A percentile compares a stretch with the other conserved stretches of the same genome.
Evolutionary conservation across 2,888 invertebrate species (phyloP).

Genomic region (Cataglyphis cursor): DNA sequence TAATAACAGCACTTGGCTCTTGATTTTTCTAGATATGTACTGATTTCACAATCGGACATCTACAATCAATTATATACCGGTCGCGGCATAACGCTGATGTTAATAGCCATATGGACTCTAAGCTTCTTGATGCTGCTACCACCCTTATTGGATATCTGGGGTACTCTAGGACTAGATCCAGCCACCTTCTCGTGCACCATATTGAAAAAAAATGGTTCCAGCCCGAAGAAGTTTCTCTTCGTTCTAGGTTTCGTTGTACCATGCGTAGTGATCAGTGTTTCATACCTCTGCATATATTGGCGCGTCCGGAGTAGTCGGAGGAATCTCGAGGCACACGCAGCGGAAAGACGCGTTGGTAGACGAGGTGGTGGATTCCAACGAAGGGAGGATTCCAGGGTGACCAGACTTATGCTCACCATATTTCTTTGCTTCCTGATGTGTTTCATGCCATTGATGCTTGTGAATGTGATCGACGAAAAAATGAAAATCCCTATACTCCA

Average conservation of each 20-base stretch:
- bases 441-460: conserved; percentile 95
- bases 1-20: background rate
- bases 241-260: conserved; percentile 94
- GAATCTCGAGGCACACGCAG: conserved; percentile 92
- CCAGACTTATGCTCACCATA: conserved; percentile 95
- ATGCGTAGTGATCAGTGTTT: conserved; percentile 94
- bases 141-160: conserved; percentile 94
- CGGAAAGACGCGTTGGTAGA: conserved; percentile 87
- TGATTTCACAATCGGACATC: conserved; percentile 93
- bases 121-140: conserved; percentile 90
- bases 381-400: conserved; percentile 93
- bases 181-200: conserved; percentile 96
- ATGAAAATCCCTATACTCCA: conserved; percentile 92
- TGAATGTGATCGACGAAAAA: conserved; percentile 95
- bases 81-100: conserved; percentile 92
- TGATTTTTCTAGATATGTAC: conserved; percentile 90
- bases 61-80: conserved; percentile 93
- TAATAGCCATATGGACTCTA: conserved; percentile 93
- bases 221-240: conserved; percentile 95
- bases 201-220: conserved; percentile 91
- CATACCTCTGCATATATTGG: conserved; percentile 95
- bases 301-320: conserved; percentile 92
- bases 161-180: conserved; percentile 92
- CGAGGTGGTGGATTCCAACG: conserved; percentile 87
- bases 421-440: conserved; percentile 95